Base-by-base conservation (phyloP, 2,797 vertebrate genomes). In the Megaceryle alcyon region DNA sequence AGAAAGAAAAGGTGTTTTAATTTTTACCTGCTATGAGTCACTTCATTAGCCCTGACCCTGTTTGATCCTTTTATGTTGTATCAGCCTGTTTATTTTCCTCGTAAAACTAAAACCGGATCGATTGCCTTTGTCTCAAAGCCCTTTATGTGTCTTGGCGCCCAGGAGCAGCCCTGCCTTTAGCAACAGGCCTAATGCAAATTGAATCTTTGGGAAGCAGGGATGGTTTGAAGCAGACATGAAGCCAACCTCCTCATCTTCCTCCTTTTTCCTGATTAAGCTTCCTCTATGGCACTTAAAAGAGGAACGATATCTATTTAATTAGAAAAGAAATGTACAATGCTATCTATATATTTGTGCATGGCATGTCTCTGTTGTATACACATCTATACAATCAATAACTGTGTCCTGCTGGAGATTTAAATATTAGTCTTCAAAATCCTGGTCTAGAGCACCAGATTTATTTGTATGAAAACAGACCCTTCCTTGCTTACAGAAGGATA, bases 41-140 rank as follows among this genome's bases (percentile, higher is more conserved):
- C 93, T 97, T 97, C 96, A 95, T 97, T 96, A 97, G 75, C 77
- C 85, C 82, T 78, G 91, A 70, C 82, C 90, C 94, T 43, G n/a
- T 59, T 84, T 95, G 92, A 97, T 85, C 94, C 94, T 95, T 91
- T 95, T 91, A 84, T 92, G 73, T 94, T 94, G 33, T 88, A 93
- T 69, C 93, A 96, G 88, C 71, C 91, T 92, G 95, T 95, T 97
- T 96, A 94, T 96, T 97, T 96, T 97, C 86, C 96, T 92, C 96
- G 96, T 97, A 97, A 97, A 94, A 88, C 90, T 93, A 94, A 97
- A 97, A 88, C 65, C 37, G 31, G 60, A 97, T 97, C 86, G 49
- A 97, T 97, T 73, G 72, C 73, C 91, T 95, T 83, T 96, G 91
- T 88, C 91, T 94, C 92, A 77, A 64, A 94, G 61, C 79, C 82